These are phyloP conservation scores for Empis stercorea DNA, from an alignment of 2,888 invertebrate genomes.

Conservation along the genomic window DNA sequence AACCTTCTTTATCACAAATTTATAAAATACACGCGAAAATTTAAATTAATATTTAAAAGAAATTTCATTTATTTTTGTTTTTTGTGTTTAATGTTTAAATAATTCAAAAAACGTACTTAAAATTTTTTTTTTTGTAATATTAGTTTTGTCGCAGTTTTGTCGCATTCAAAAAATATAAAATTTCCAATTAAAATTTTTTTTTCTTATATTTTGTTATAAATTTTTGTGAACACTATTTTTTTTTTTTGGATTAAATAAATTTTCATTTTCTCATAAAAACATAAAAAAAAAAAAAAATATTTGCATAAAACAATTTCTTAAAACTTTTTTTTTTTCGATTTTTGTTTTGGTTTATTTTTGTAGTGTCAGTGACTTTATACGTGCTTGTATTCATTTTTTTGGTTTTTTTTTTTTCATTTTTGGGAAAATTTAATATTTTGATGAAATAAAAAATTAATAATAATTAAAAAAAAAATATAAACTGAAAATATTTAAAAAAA, in stretches of 20 bases:
- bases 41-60: conserved; percentile 2
- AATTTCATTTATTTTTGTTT: conserved; percentile 2
- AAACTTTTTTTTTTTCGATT: background rate
- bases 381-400: no score
- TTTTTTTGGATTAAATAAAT: background rate
- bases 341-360: background rate
- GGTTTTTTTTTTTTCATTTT: background rate
- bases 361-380: background rate
- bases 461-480: background rate
- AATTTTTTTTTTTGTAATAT: no score
- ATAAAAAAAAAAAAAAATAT: background rate
- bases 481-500: background rate
- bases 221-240: background rate
- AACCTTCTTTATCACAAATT: conserved; percentile 3
- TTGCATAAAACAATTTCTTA: background rate
- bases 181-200: background rate
- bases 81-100: background rate
- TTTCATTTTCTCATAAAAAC: background rate
- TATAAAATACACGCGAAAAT: conserved; percentile 1
- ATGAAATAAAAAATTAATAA: background rate
- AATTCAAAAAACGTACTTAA: background rate
- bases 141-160: background rate
- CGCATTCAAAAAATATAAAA: background rate
- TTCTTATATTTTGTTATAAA: background rate
- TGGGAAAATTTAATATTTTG: background rate